phyloP scores from a whole-genome alignment of 2,113 vertebrate species.

The Felis chaus region DNA sequence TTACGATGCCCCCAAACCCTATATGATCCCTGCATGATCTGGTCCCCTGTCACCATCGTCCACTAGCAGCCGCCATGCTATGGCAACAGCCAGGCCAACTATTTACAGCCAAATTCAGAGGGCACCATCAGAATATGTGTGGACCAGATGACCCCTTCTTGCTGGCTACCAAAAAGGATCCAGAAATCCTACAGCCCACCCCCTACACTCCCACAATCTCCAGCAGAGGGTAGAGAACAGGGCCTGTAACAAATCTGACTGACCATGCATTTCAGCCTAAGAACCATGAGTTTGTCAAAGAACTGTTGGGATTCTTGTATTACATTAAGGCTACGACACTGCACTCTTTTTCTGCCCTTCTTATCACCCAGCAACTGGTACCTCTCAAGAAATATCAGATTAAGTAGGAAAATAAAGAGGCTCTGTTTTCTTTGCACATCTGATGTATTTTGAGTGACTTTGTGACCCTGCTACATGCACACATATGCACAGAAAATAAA shows the following conservation, averaged over 20 bases:
- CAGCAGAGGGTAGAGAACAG: background rate
- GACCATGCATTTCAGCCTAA: background rate
- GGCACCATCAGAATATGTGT: background rate
- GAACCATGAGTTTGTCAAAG: background rate
- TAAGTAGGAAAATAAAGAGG: background rate
- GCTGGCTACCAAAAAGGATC: background rate
- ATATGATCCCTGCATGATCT: rapidly evolving
- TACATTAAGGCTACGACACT: background rate
- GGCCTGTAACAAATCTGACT: background rate
- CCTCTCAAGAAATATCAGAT: background rate
- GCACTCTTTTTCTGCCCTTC: background rate
- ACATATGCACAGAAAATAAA: background rate
- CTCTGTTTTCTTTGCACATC: background rate
- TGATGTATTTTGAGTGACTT: background rate
- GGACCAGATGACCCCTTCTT: background rate
- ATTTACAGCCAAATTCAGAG: background rate
- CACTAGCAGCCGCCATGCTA: background rate
- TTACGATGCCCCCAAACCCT: too few species aligned
- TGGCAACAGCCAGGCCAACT: too few species aligned
- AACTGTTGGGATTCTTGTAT: background rate
- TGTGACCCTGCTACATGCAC: background rate
- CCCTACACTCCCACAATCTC: background rate
- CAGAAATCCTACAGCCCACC: background rate
- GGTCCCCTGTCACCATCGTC: rapidly evolving
- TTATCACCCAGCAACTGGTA: background rate